Conservation (phyloP, 1,140 invertebrate genomes). For the Dinothrombium tinctorium region DNA sequence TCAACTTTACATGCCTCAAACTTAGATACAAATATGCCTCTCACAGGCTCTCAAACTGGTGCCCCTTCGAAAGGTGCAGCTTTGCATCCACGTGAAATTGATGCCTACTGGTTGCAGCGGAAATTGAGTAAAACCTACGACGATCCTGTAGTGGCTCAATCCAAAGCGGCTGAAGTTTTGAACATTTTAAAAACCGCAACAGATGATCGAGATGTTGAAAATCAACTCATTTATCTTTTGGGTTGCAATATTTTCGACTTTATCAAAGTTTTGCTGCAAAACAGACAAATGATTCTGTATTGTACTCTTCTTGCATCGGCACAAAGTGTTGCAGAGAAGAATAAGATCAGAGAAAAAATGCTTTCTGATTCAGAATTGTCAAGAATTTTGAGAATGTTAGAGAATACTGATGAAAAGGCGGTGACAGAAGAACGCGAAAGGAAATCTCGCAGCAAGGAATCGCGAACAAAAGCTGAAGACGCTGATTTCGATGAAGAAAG, state of each 20-base stretch:
- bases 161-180: constrained; percentile 76
- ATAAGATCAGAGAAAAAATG: constrained; percentile 73
- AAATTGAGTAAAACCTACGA: constrained; percentile 75
- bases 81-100: constrained; percentile 84
- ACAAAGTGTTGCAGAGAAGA: constrained; percentile 68
- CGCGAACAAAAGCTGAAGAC: background rate
- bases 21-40: background rate
- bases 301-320: constrained; percentile 90
- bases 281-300: constrained; percentile 84
- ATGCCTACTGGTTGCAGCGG: constrained; percentile 96
- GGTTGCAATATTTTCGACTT: constrained; percentile 89
- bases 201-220: constrained; percentile 89
- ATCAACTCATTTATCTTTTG: constrained; percentile 72
- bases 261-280: constrained; percentile 76
- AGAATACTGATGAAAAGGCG: constrained; percentile 42
- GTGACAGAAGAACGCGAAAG: background rate
- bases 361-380: constrained; percentile 48
- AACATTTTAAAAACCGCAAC: constrained; percentile 58
- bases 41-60: constrained; percentile 6
- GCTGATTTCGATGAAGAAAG: constrained; percentile 33
- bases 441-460: background rate
- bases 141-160: constrained; percentile 77
- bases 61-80: constrained; percentile 30
- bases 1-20: constrained; percentile 18
- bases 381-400: constrained; percentile 62